phyloP scores from a whole-genome alignment of 2,797 vertebrate species.

The Thripadectes ignobilis region DNA sequence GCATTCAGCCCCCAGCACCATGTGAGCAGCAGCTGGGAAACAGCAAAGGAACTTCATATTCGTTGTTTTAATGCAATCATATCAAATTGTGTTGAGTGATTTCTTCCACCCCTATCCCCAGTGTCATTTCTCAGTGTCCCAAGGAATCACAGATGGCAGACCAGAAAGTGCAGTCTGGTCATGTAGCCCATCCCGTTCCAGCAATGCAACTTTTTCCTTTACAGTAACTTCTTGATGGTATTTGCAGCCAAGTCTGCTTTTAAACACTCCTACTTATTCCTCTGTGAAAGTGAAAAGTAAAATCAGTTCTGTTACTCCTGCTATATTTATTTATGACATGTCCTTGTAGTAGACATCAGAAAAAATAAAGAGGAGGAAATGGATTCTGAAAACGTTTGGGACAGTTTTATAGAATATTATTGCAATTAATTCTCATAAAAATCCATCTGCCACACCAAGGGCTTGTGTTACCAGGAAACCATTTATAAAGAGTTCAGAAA shows the following conservation, averaged over 20 bases:
- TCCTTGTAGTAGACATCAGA: not conserved
- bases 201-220: not conserved
- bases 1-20: not conserved
- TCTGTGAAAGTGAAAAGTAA: constrained; percentile 26
- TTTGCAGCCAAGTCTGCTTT: not conserved
- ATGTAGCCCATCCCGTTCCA: not conserved
- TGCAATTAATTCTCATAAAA: constrained; percentile 63
- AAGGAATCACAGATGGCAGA: constrained; percentile 48
- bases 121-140: not conserved
- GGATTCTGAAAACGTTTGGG: constrained; percentile 22
- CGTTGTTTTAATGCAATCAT: not conserved
- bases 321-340: constrained; percentile 38
- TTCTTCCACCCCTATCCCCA: constrained; percentile 39
- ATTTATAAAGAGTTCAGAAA: constrained; percentile 34
- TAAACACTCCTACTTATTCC: not conserved
- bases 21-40: constrained; percentile 53
- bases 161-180: not conserved
- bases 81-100: constrained; percentile 58
- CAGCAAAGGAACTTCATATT: not conserved
- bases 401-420: constrained; percentile 46
- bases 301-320: constrained; percentile 3
- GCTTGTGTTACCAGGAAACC: constrained; percentile 59
- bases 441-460: constrained; percentile 45
- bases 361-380: constrained; percentile 51
- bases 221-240: not conserved